Conservation (phyloP, 2,797 vertebrate species). For the Sebastolobus altivelis region DNA sequence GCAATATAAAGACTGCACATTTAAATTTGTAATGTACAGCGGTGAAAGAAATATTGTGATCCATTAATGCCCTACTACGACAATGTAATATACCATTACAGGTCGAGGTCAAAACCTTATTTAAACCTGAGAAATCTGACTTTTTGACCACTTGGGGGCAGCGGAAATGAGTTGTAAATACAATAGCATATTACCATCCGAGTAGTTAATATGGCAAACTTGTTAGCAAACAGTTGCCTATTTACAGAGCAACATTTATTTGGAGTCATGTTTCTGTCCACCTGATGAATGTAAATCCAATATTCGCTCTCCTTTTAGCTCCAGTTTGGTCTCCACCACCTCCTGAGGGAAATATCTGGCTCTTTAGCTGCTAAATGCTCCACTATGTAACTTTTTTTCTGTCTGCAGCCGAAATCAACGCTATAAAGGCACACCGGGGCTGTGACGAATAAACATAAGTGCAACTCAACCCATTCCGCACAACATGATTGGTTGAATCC, state of each 20-base stretch:
- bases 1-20: not conserved
- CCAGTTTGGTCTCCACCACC: no score
- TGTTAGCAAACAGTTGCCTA: not conserved
- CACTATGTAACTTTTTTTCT: not conserved
- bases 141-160: not conserved
- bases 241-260: not conserved
- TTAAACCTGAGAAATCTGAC: not conserved
- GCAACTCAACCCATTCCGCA: no score
- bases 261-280: not conserved
- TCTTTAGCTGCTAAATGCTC: not conserved
- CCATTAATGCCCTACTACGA: not conserved
- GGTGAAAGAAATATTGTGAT: not conserved
- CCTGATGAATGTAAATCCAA: not conserved
- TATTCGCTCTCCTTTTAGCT: no score
- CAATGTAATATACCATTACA: not conserved
- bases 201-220: not conserved
- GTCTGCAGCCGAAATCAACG: not conserved
- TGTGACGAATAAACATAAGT: no score
- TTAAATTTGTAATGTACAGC: not conserved
- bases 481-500: no score
- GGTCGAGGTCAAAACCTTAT: not conserved
- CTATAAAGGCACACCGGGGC: no score
- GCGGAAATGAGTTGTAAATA: not conserved
- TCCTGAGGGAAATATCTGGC: not conserved
- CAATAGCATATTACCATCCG: not conserved